phyloP scores from a whole-genome alignment of 1,140 invertebrate species.

The Nasonia giraulti region DNA sequence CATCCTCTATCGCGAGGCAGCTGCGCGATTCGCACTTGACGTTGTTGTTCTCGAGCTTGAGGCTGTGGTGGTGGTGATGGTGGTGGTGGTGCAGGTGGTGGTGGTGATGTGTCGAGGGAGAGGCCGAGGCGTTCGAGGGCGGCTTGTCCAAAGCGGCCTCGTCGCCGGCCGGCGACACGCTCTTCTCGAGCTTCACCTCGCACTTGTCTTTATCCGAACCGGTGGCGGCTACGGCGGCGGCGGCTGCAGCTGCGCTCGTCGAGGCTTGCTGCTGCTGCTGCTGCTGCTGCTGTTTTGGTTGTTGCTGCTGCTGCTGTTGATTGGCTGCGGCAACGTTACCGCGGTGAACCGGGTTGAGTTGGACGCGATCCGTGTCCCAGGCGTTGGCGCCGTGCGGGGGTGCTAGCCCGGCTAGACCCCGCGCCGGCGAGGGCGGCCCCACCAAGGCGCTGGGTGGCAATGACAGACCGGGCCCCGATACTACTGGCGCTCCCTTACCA shows the following conservation, averaged over 20 bases:
- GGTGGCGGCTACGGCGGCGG: neutral
- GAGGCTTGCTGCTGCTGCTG: neutral
- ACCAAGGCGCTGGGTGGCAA: conserved; percentile 77
- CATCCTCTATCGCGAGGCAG: conserved; percentile 18
- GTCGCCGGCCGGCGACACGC: conserved; percentile 60
- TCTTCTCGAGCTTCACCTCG: conserved; percentile 69
- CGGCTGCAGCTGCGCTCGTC: conserved; percentile 30
- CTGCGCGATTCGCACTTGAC: conserved; percentile 72
- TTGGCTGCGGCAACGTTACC: conserved; percentile 59
- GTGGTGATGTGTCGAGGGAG: neutral
- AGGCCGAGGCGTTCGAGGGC: neutral
- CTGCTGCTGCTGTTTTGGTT: conserved; percentile 1
- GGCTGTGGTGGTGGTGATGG: conserved; percentile 54
- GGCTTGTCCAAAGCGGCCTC: neutral
- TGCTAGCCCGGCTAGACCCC: conserved; percentile 79
- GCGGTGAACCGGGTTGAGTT: conserved; percentile 79
- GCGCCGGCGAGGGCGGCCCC: conserved; percentile 73
- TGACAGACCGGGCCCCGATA: conserved; percentile 78
- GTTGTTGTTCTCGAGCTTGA: conserved; percentile 72
- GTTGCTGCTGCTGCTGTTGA: conserved; percentile 32
- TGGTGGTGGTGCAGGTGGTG: conserved; percentile 4
- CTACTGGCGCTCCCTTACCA: conserved; percentile 81
- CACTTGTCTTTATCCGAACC: conserved; percentile 59
- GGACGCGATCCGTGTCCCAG: conserved; percentile 79
- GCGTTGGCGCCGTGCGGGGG: conserved; percentile 77